Evolutionary conservation across 2,797 vertebrate species (phyloP).

Genomic region (Florisuga fusca): DNA sequence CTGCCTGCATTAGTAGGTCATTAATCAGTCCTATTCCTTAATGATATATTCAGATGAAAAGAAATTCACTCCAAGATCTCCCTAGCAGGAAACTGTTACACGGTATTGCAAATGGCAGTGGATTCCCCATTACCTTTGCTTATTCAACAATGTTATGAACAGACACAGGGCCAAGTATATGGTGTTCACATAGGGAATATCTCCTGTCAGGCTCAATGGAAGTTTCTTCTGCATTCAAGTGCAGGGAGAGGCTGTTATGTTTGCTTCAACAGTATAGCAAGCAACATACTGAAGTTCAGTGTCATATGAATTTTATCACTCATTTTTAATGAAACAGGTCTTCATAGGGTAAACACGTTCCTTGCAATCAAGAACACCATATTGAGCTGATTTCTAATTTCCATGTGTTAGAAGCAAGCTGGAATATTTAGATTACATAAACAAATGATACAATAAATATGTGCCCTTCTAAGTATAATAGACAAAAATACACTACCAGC

Average conservation of each 20-base stretch:
- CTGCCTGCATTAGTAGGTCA: slow-evolving; percentile 68
- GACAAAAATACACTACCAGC: not conserved
- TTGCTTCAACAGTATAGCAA: not conserved
- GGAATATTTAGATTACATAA: not conserved
- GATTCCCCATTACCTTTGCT: slow-evolving; percentile 40
- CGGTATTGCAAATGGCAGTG: slow-evolving; percentile 29
- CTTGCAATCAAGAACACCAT: not conserved
- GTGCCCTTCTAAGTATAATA: not conserved
- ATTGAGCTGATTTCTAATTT: not conserved
- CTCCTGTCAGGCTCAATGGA: not conserved
- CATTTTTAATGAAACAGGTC: not conserved
- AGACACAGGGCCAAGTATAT: not conserved
- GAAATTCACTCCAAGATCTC: slow-evolving; percentile 58
- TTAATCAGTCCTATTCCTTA: slow-evolving; percentile 79
- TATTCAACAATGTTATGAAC: not conserved
- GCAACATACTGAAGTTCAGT: not conserved
- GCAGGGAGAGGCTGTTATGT: not conserved
- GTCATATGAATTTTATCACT: not conserved
- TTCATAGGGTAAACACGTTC: not conserved
- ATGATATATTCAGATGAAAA: slow-evolving; percentile 74
- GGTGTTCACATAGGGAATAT: not conserved
- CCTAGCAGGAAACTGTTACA: slow-evolving; percentile 50
- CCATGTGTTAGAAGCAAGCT: not conserved
- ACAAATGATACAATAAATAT: not conserved
- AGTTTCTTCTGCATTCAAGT: not conserved